Conservation (phyloP, 2,113 vertebrate genomes). For the Setophaga coronata region DNA sequence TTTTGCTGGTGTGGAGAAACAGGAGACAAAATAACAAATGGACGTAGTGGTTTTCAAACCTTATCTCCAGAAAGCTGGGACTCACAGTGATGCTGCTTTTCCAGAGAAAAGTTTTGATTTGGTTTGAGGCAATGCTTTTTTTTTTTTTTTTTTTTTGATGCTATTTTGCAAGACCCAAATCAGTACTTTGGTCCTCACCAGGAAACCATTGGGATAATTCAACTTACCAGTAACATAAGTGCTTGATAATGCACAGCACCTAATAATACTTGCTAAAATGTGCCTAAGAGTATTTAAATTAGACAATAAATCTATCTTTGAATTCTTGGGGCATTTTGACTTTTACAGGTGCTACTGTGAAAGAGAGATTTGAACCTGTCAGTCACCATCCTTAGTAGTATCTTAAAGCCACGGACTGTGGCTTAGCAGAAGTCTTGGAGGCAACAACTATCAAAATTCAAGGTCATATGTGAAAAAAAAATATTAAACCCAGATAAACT, state of each 20-base stretch:
- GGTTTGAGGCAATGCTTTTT: neutral
- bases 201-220: neutral
- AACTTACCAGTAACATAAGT: neutral
- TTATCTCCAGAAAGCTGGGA: neutral
- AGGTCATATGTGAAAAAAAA: neutral
- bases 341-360: neutral
- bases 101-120: neutral
- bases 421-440: neutral
- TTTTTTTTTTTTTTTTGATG: neutral
- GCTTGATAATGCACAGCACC: neutral
- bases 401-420: neutral
- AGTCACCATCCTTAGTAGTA: neutral
- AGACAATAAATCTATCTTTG: neutral
- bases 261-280: neutral
- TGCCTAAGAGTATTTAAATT: neutral
- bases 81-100: neutral
- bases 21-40: slow-evolving; percentile 21
- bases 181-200: neutral
- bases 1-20: neutral
- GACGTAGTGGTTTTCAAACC: neutral
- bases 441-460: neutral
- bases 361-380: neutral
- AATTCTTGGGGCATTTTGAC: neutral
- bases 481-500: neutral
- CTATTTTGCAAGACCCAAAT: neutral